Evolutionary conservation across 2,113 vertebrate genomes (phyloP), one percentile per base, ranked within the genome.

Genomic region (Pandion haliaetus): DNA sequence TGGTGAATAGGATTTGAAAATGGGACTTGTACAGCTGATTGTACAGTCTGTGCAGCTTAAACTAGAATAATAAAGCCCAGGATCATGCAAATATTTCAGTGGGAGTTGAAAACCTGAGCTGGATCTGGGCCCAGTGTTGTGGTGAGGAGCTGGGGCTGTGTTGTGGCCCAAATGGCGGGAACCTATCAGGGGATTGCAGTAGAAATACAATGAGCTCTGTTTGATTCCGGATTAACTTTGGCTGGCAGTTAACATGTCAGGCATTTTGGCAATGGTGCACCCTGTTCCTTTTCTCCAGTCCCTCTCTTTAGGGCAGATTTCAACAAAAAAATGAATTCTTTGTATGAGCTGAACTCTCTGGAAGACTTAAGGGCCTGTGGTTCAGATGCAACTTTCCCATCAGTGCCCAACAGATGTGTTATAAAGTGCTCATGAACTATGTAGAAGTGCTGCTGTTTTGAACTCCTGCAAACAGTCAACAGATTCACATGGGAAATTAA

Each of bases 401-500:
- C 50, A 82, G 92, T 80, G 79, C 89, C 91, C 92, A 91, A 29
- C 89, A 96, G 94, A 80, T 92, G 69, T 86, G 85, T 81, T 96
- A 71, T 72, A 71, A 96, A 97, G 85, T 83, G 92, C 79, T 91
- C 21, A 38, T 29, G 67, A 84, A 6, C 78, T 65, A 6, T 74
- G 82, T 5, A 67, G 79, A 94, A 95, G 73, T 47, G 67, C 91
- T 97, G 96, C 91, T 96, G 97, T 78, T 93, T 17, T 90, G 90
- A 96, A 82, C 84, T 93, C 95, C 88, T 95, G 88, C 91, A 94
- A 89, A 66, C 81, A 96, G 95, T 12, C 93, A 80, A 59, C 90
- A 95, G 90, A 94, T 79, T 94, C 95, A 90, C 86, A 7, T 12
- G 90, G 86, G 93, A 96, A 97, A 97, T 97, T 78, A 95, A 97